A percentile compares a stretch with the other conserved stretches of the same genome.
phyloP scores from a whole-genome alignment of 1,140 invertebrate species.

The Chrysoperla carnea region DNA sequence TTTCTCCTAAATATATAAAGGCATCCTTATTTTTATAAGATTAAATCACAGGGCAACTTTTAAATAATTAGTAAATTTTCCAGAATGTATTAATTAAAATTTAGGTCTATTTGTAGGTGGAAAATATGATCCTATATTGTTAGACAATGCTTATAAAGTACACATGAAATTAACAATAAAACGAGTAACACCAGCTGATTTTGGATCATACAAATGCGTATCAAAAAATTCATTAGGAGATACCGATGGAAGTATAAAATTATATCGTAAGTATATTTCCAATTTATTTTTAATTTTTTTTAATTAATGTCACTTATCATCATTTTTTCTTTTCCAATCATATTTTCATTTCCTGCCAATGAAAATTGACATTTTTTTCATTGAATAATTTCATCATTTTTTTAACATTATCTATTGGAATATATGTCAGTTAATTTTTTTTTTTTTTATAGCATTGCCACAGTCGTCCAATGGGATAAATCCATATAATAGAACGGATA shows the following conservation, averaged over 20 bases:
- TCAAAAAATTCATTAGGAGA: conserved; percentile 78
- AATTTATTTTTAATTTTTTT: no score
- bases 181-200: conserved; percentile 44
- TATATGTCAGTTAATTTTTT: neutral
- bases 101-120: conserved; percentile 32
- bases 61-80: no score
- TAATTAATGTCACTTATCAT: no score
- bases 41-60: no score
- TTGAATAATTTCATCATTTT: no score
- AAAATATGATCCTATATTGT: conserved; percentile 50
- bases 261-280: conserved; percentile 48
- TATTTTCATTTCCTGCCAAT: no score
- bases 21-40: no score
- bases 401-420: neutral
- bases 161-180: conserved; percentile 60
- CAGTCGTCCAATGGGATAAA: neutral
- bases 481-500: neutral
- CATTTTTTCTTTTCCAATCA: no score
- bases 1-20: no score
- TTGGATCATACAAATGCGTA: conserved; percentile 68
- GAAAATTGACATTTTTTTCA: no score
- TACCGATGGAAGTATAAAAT: conserved; percentile 71
- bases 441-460: neutral
- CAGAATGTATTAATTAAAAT: neutral
- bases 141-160: conserved; percentile 58